Evolutionary conservation across 2,797 vertebrate species (phyloP).

Genomic region (Buceros bicornis): DNA sequence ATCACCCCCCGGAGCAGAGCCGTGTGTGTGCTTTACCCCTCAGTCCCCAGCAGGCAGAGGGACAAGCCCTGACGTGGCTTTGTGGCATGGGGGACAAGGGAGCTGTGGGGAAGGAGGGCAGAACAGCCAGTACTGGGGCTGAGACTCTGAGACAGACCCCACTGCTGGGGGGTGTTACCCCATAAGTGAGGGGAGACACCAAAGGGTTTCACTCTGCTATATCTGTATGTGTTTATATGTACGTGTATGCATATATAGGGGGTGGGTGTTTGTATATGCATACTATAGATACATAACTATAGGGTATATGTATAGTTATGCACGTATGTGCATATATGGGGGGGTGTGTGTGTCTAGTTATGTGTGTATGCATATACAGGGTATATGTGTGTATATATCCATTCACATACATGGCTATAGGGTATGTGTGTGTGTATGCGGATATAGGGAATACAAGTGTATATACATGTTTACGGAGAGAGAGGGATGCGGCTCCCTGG

Average conservation of each 20-base stretch:
- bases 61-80: rapidly evolving
- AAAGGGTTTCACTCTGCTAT: neutral
- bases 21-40: no score
- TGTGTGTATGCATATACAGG: no score
- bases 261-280: no score
- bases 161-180: neutral
- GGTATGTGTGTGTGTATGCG: no score
- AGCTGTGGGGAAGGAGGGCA: neutral
- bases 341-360: no score
- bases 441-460: no score
- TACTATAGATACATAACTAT: no score
- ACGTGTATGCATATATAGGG: no score
- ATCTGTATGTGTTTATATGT: rapidly evolving
- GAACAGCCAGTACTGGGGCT: neutral
- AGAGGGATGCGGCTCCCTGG: neutral
- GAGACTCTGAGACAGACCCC: neutral
- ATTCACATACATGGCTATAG: no score
- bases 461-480: neutral
- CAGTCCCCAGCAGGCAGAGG: rapidly evolving
- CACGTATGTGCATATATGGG: no score
- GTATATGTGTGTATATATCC: no score
- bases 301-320: no score
- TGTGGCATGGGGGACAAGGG: neutral
- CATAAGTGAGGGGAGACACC: rapidly evolving
- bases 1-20: rapidly evolving